phyloP scores from a whole-genome alignment of 2,888 invertebrate genomes.

The Cryptocheilus praepositus region DNA sequence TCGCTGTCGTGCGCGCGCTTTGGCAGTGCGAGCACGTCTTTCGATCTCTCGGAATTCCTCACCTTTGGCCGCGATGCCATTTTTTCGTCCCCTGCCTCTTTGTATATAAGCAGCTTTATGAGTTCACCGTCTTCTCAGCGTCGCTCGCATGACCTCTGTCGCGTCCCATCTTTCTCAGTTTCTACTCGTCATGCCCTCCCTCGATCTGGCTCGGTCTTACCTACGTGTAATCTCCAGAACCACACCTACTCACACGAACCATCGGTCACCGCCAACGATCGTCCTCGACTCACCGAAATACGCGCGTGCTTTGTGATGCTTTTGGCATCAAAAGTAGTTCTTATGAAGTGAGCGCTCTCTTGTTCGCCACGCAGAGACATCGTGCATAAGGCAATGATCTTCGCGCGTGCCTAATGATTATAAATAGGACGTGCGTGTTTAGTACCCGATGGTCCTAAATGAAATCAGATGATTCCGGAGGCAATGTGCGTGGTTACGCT shows the following conservation, averaged over 20 bases:
- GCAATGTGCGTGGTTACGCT: too few species aligned
- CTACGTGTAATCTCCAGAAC: background rate
- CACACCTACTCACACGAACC: constrained; percentile 8
- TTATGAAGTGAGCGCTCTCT: constrained; percentile 11
- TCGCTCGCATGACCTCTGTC: background rate
- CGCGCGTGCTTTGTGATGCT: constrained; percentile 8
- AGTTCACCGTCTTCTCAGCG: background rate
- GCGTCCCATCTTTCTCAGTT: background rate
- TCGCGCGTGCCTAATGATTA: constrained; percentile 18
- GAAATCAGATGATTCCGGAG: too few species aligned
- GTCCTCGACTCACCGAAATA: constrained; percentile 26
- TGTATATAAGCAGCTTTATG: constrained; percentile 20
- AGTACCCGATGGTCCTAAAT: too few species aligned
- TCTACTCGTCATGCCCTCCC: background rate
- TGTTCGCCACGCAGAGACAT: constrained; percentile 20
- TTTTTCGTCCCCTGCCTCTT: constrained; percentile 26
- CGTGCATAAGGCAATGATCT: constrained; percentile 30
- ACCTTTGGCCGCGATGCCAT: constrained; percentile 36
- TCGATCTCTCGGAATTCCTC: constrained; percentile 46
- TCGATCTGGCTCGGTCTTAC: background rate
- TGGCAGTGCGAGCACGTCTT: constrained; percentile 47
- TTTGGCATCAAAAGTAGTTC: constrained; percentile 23
- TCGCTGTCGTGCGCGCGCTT: constrained; percentile 22
- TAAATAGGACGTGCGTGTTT: constrained; percentile 9
- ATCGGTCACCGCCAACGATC: constrained; percentile 3